Evolutionary conservation across 2,113 vertebrate genomes (phyloP).

Genomic region (Reinhardtius hippoglossoides): DNA sequence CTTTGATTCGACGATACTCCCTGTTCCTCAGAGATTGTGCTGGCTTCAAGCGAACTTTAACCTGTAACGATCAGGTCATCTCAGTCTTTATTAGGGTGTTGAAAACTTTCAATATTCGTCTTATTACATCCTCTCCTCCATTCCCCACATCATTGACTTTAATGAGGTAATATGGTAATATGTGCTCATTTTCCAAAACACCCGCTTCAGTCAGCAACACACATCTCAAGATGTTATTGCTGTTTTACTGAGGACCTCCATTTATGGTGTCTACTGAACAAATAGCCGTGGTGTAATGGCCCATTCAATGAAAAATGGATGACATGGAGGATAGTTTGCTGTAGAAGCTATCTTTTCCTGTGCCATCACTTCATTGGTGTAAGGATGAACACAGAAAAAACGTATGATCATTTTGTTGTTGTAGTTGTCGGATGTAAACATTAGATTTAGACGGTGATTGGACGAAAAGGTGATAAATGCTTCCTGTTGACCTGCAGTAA

Average conservation of each 20-base stretch:
- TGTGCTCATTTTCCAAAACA: conserved; percentile 42
- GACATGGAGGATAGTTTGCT: not conserved
- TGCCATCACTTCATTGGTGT: not conserved
- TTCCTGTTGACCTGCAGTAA: not conserved
- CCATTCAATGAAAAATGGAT: conserved; percentile 44
- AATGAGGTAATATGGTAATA: conserved; percentile 26
- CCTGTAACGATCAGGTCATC: conserved; percentile 16
- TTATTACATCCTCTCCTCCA: conserved; percentile 6
- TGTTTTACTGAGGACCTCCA: conserved; percentile 3
- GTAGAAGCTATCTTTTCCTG: not conserved
- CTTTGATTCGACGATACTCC: conserved; percentile 42
- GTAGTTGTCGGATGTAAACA: conserved; percentile 1
- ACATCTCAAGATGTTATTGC: conserved; percentile 25
- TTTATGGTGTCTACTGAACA: conserved; percentile 23
- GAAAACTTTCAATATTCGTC: not conserved
- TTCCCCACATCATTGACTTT: conserved; percentile 45
- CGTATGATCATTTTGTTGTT: not conserved
- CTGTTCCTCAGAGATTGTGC: too few species aligned
- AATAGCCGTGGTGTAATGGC: conserved; percentile 36
- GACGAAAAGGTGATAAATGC: conserved; percentile 4
- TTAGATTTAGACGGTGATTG: not conserved
- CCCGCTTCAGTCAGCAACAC: conserved; percentile 23
- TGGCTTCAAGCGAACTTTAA: not conserved
- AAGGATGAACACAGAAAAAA: not conserved
- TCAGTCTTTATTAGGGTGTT: conserved; percentile 14